Base-by-base conservation (phyloP, 2,888 invertebrate species). In the Amaurobius ferox region DNA sequence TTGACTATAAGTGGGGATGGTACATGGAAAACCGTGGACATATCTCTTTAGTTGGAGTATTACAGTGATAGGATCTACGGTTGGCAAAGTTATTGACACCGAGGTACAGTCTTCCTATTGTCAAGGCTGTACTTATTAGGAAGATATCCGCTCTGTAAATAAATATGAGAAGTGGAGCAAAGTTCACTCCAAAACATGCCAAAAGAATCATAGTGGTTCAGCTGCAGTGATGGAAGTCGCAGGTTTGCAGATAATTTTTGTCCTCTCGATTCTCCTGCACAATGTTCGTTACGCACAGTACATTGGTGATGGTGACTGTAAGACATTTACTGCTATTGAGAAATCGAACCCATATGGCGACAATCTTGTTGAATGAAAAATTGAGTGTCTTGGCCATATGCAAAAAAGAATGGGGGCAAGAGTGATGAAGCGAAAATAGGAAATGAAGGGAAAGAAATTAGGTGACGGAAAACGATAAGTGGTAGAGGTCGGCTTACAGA, bases 401-500 rank as follows among this genome's bases (percentile, higher is more conserved):
- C 39, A 66, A 16, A 29, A 44, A 23, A 7, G 55, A 16, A 55
- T 23, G 55, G 23, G 55, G 19, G 23, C 23, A 6, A 23, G 55
- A 2, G 23, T 55, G 3, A 7, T 19, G 1, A 55, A 55, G 5
- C 23, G 19, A 16, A 55, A 23, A 16, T 5, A 23, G 9, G 35
- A 35, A 35, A 7, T 6, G 3, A 3, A 23, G 16, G 32, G 26
- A 5, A 48, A 68, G 35, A 77, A 77, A 32, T 19, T 67, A 7
- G 2, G 19, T 23, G 55, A 77, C 30, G 68, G 55, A 77, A 77
- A 67, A 48, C 13, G 0, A 3, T 66, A 5, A 23, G 55, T 35
- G 67, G 77, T 39, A 67, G 23, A 77, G 23, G 28, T 3, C 19
- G 68, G n/a, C 39, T 44, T 3, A 77, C 77, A 28, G 32, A 67